Percentiles rank a stretch among this genome's conserved stretches.
Evolutionary conservation across 2,113 vertebrate species (phyloP).

Genomic region (Otis tarda): DNA sequence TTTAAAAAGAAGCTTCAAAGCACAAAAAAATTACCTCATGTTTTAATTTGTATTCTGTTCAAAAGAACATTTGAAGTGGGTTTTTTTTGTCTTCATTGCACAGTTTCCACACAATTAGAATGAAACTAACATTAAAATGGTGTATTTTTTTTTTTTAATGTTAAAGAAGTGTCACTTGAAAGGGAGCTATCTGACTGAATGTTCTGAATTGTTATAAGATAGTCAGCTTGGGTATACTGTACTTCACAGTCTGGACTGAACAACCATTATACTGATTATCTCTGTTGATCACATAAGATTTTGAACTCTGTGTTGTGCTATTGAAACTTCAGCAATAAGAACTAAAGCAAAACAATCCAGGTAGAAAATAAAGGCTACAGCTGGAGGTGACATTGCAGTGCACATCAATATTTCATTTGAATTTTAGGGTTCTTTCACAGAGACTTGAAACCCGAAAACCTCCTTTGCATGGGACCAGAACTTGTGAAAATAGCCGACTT

Average conservation of each 20-base stretch:
- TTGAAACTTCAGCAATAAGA: not conserved
- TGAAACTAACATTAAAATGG: not conserved
- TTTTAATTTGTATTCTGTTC: not conserved
- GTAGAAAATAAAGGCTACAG: not conserved
- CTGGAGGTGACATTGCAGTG: not conserved
- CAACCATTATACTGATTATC: not conserved
- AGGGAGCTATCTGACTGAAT: not conserved
- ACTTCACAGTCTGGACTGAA: not conserved
- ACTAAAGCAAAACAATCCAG: not conserved
- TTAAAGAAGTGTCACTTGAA: not conserved
- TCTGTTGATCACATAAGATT: not conserved
- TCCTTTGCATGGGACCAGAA: conserved; percentile 86
- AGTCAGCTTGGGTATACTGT: not conserved
- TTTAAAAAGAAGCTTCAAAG: not conserved
- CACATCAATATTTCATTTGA: not conserved
- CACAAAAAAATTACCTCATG: fast-evolving
- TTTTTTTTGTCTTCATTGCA: not conserved
- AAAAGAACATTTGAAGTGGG: not conserved
- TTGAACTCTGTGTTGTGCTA: not conserved
- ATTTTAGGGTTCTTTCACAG: conserved; percentile 83
- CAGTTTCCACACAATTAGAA: not conserved
- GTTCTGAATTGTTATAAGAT: not conserved
- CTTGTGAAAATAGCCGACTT: conserved; percentile 87
- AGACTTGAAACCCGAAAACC: conserved; percentile 85
- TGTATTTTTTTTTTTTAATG: not conserved